phyloP scores from a whole-genome alignment of 1,140 invertebrate genomes.

The Melipona quadrifasciata region DNA sequence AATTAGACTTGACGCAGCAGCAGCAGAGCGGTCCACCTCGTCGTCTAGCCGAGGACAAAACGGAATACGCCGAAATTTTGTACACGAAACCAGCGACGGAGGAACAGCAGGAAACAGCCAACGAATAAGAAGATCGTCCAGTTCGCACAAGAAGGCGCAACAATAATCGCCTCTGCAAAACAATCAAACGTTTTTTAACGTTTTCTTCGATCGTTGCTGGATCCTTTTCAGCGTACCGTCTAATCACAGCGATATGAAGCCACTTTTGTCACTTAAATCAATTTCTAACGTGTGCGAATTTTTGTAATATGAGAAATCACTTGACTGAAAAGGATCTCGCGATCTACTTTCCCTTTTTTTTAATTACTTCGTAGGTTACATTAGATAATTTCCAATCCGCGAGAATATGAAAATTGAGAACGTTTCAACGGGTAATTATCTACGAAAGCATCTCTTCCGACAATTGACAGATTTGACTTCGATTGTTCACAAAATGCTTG shows the following conservation, averaged over 20 bases:
- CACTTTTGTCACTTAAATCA: neutral
- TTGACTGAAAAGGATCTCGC: slow-evolving; percentile 22
- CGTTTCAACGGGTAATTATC: neutral
- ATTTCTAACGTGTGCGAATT: neutral
- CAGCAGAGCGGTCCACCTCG: slow-evolving; percentile 70
- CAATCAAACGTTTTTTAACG: slow-evolving; percentile 36
- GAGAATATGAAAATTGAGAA: neutral
- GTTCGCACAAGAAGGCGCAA: neutral
- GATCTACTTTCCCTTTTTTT: neutral
- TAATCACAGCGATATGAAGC: neutral
- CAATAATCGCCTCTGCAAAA: neutral
- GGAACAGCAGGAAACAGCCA: slow-evolving; percentile 46
- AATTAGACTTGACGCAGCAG: slow-evolving; percentile 80
- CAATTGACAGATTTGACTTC: neutral
- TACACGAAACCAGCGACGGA: slow-evolving; percentile 78
- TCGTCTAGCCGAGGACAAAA: slow-evolving; percentile 80
- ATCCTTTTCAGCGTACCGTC: slow-evolving; percentile 20
- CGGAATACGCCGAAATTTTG: slow-evolving; percentile 83
- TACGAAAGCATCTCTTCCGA: neutral
- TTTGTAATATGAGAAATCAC: neutral
- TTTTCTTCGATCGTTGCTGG: neutral
- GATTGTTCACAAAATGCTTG: neutral
- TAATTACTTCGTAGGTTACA: slow-evolving; percentile 2
- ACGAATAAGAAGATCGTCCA: slow-evolving; percentile 64
- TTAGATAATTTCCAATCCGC: neutral